A percentile compares a stretch with the other conserved stretches of the same genome.
Conservation (phyloP, 1,140 invertebrate species). For the Anthonomus grandis region DNA sequence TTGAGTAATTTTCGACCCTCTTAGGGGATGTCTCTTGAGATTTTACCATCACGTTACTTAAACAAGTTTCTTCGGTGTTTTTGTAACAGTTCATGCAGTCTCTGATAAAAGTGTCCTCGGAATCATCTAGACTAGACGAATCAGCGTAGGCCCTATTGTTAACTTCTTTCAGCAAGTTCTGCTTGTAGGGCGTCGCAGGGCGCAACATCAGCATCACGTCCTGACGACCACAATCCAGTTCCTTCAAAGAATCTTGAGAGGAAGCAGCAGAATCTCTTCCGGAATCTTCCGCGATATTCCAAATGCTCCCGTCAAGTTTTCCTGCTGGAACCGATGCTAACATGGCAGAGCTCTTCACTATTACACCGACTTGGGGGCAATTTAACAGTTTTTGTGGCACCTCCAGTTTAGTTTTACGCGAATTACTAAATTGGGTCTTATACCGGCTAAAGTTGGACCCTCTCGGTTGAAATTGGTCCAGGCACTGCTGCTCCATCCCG, state of each 20-base stretch:
- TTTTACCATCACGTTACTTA: constrained; percentile 14
- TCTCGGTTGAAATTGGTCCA: constrained; percentile 10
- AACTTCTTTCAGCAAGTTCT: constrained; percentile 24
- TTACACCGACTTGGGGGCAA: not conserved
- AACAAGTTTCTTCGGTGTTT: constrained; percentile 18
- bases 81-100: constrained; percentile 16
- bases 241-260: constrained; percentile 33
- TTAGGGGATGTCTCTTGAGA: not conserved
- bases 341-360: constrained; percentile 47
- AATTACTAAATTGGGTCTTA: constrained; percentile 42
- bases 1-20: constrained; percentile 19
- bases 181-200: constrained; percentile 23
- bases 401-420: constrained; percentile 29
- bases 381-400: not conserved
- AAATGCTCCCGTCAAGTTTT: constrained; percentile 47
- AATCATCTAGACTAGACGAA: constrained; percentile 21
- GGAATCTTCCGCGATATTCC: constrained; percentile 46
- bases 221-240: constrained; percentile 12
- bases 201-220: constrained; percentile 24
- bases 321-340: constrained; percentile 47
- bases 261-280: constrained; percentile 32
- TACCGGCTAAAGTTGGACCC: constrained; percentile 18
- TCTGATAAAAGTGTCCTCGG: constrained; percentile 33
- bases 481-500: constrained; percentile 41
- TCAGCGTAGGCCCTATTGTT: constrained; percentile 22